Evolutionary conservation across 2,113 vertebrate genomes (phyloP), one percentile per base, ranked within the genome.

Genomic region (Silurus meridionalis): DNA sequence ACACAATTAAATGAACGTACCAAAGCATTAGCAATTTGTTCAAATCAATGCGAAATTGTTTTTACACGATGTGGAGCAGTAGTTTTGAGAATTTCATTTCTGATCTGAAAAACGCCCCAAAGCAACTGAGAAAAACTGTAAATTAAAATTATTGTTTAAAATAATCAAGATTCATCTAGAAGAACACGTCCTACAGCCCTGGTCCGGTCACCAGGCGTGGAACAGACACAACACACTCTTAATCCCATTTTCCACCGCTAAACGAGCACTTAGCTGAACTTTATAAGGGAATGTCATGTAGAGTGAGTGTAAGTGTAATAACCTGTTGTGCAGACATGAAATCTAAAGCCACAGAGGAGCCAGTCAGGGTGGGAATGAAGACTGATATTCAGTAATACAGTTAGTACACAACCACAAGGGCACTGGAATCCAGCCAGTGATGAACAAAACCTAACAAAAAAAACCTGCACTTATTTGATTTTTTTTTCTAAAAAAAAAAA

Each of bases 351-450:
- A 58, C 80, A 63, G 61, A 48, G 79, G 82, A 88, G 83, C 74
- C 86, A 87, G 74, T 57, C 8, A 69, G 80, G 48, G 9, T 53
- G 52, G 75, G 67, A 90, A 90, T 25, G 63, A 89, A 88, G 87
- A 89, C 64, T 48, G 87, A 87, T 87, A 80, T 66, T 37, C 85
- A 53, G 81, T 87, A 91, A 91, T 88, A 74, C 75, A 52, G 88
- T 91, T 90, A 85, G 53, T 5, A 64, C 67, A 52, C 71, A 72
- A 85, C 21, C 57, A 69, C 83, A 64, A 82, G 63, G 63, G 46
- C 74, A 60, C 52, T 82, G 82, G 78, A 87, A 85, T 69, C 37
- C 84, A 37, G 86, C 64, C 67, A 28, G 53, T 61, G 79, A 80
- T 9, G 69, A 88, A 78, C 77, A 86, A 57, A 57, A 84, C 14